phyloP scores from a whole-genome alignment of 2,888 invertebrate genomes.

The Drosophila neotestacea region DNA sequence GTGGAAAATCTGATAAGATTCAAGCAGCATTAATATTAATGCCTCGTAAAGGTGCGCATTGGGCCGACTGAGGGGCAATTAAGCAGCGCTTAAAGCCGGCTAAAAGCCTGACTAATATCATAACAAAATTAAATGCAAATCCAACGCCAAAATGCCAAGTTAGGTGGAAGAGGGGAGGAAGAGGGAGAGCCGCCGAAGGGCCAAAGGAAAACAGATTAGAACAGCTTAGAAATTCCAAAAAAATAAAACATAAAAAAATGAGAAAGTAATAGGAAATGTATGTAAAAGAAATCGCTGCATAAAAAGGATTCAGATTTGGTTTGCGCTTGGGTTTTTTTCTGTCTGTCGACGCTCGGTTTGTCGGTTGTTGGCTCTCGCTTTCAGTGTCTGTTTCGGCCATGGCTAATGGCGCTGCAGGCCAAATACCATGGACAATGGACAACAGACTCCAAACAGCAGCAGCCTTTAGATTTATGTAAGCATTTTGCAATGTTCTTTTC shows the following conservation, averaged over 20 bases:
- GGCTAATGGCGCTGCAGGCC: slow-evolving; percentile 77
- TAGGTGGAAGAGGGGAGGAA: neutral
- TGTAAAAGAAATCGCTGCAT: slow-evolving; percentile 59
- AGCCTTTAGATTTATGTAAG: slow-evolving; percentile 42
- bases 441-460: slow-evolving; percentile 13
- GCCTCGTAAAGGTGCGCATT: slow-evolving; percentile 23
- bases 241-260: slow-evolving; percentile 19
- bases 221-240: slow-evolving; percentile 59
- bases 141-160: slow-evolving; percentile 6
- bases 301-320: slow-evolving; percentile 60
- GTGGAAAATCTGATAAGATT: slow-evolving; percentile 36
- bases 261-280: slow-evolving; percentile 23
- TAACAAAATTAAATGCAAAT: slow-evolving; percentile 56
- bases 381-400: slow-evolving; percentile 38
- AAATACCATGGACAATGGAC: slow-evolving; percentile 54
- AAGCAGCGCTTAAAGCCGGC: slow-evolving; percentile 39
- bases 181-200: slow-evolving; percentile 20
- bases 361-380: neutral
- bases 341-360: slow-evolving; percentile 19
- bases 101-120: slow-evolving; percentile 54
- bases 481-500: slow-evolving; percentile 50
- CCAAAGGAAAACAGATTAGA: slow-evolving; percentile 74
- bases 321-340: slow-evolving; percentile 42
- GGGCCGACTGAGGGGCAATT: slow-evolving; percentile 42
- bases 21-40: slow-evolving; percentile 26